Conservation (phyloP, 2,888 invertebrate species). For the Byasa hedistus region DNA sequence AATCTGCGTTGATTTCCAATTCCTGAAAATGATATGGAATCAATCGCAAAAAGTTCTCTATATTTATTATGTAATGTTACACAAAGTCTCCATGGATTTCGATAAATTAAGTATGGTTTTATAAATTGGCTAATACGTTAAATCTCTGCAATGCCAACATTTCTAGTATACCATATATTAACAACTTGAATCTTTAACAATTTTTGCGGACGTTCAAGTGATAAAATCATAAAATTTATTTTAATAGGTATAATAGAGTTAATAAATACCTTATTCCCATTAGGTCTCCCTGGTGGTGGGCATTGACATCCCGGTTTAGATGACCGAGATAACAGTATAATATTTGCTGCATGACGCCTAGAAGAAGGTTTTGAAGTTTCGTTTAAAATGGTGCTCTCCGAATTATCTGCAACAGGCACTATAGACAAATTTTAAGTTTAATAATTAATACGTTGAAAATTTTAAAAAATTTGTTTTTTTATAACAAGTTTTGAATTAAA, state of each 20-base stretch:
- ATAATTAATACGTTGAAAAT: not conserved
- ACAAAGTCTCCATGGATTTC: not conserved
- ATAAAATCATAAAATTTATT: not conserved
- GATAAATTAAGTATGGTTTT: slow-evolving; percentile 18
- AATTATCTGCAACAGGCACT: not conserved
- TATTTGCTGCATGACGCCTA: slow-evolving; percentile 51
- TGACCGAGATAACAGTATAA: slow-evolving; percentile 50
- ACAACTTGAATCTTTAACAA: not conserved
- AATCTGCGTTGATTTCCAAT: slow-evolving; percentile 56
- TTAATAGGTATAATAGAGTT: not conserved
- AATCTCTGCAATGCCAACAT: not conserved
- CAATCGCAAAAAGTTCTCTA: not conserved
- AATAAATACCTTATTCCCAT: slow-evolving; percentile 43
- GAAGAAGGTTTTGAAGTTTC: slow-evolving; percentile 9
- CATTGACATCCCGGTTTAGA: slow-evolving; percentile 55
- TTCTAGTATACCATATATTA: not conserved
- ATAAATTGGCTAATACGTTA: not conserved
- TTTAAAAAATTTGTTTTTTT: not conserved
- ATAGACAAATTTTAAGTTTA: not conserved
- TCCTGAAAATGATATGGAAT: slow-evolving; percentile 41
- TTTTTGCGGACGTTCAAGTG: not conserved
- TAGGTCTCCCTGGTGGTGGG: slow-evolving; percentile 52
- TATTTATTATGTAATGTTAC: not conserved
- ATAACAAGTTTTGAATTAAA: not conserved
- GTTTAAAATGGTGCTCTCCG: not conserved